These are phyloP conservation scores for Leptopilina myrica DNA, from an alignment of 2,888 invertebrate genomes.

Conservation along the genomic window DNA sequence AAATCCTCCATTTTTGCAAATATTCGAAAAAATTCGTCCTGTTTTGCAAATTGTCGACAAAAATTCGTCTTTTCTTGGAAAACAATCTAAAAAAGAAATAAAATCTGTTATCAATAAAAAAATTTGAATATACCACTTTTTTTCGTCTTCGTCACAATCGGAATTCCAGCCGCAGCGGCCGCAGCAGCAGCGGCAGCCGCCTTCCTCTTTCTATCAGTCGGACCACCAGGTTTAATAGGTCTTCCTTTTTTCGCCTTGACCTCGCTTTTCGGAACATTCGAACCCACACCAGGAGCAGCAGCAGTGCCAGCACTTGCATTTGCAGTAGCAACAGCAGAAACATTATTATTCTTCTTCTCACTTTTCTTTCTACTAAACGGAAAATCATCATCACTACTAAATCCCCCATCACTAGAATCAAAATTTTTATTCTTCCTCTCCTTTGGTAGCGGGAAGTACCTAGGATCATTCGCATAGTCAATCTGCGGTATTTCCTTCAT, in stretches of 20 bases:
- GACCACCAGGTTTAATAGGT: slow-evolving; percentile 76
- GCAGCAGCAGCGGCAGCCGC: slow-evolving; percentile 74
- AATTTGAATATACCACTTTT: slow-evolving; percentile 74
- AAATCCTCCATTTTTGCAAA: no score
- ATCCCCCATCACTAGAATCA: slow-evolving; percentile 83
- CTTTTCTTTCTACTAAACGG: slow-evolving; percentile 68
- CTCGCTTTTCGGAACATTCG: slow-evolving; percentile 60
- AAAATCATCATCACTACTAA: slow-evolving; percentile 80
- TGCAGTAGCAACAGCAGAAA: not conserved
- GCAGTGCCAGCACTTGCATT: slow-evolving; percentile 1
- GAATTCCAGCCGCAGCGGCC: slow-evolving; percentile 59
- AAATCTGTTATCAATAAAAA: not conserved
- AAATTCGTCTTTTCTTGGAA: no score
- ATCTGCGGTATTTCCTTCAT: slow-evolving; percentile 78
- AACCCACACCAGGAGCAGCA: slow-evolving; percentile 3
- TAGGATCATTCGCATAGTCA: slow-evolving; percentile 81
- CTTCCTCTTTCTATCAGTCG: slow-evolving; percentile 74
- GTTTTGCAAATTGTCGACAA: no score
- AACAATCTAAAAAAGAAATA: not conserved
- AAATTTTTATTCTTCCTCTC: slow-evolving; percentile 83
- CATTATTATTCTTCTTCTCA: slow-evolving; percentile 59
- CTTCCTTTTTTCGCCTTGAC: slow-evolving; percentile 74
- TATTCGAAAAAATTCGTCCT: no score
- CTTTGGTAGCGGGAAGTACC: slow-evolving; percentile 86
- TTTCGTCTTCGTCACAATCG: slow-evolving; percentile 76